Evolutionary conservation across 1,140 invertebrate genomes (phyloP).

Genomic region (Megalopta genalis): DNA sequence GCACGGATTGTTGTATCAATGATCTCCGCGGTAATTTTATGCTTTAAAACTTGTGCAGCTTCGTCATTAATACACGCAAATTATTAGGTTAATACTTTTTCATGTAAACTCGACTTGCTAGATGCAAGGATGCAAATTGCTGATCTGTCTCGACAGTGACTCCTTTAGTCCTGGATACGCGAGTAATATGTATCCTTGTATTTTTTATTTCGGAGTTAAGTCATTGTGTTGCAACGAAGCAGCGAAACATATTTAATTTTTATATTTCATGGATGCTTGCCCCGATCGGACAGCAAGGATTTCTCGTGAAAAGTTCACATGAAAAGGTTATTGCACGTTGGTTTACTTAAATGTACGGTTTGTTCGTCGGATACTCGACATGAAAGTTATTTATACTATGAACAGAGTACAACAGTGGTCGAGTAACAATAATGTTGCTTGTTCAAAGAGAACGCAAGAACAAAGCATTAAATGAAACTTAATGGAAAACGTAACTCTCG

Average conservation of each 20-base stretch:
- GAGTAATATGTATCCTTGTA: too few relatives aligned
- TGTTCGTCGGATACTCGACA: not conserved
- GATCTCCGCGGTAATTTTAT: too few relatives aligned
- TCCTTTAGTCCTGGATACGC: too few relatives aligned
- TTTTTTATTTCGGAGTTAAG: too few relatives aligned
- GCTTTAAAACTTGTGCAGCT: too few relatives aligned
- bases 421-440: slow-evolving; percentile 19
- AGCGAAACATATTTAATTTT: slow-evolving; percentile 24
- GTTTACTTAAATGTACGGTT: not conserved
- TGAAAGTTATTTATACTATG: not conserved
- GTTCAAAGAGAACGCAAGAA: not conserved
- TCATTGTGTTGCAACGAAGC: too few relatives aligned
- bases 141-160: too few relatives aligned
- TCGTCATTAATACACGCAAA: not conserved
- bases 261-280: slow-evolving; percentile 20
- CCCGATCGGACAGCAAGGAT: slow-evolving; percentile 2
- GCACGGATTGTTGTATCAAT: not conserved
- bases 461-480: not conserved
- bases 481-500: not conserved
- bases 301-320: slow-evolving; percentile 4
- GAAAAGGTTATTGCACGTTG: slow-evolving; percentile 25
- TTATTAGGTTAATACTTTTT: not conserved
- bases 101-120: slow-evolving; percentile 47
- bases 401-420: not conserved
- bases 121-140: slow-evolving; percentile 2